A percentile compares a stretch with the other conserved stretches of the same genome.
Conservation (phyloP, 2,797 vertebrate genomes). For the Myoxocephalus aenaeus region DNA sequence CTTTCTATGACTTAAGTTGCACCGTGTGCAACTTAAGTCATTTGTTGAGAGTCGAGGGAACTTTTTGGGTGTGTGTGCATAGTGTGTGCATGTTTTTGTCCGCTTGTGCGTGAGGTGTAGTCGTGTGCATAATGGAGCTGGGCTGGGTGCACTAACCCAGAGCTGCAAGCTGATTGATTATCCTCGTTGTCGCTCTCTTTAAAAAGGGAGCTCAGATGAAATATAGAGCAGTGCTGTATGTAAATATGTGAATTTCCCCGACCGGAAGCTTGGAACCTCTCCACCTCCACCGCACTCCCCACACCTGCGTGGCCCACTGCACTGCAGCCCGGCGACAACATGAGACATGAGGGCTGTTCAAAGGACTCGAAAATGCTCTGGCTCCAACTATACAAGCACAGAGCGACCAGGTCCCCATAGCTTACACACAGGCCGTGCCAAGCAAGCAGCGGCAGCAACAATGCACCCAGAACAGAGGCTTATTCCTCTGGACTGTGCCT, state of each 20-base stretch:
- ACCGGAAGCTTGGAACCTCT: constrained; percentile 49
- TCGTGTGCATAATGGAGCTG: constrained; percentile 28
- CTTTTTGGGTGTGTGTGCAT: constrained; percentile 13
- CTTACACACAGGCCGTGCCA: constrained; percentile 67
- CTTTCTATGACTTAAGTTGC: no score
- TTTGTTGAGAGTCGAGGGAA: constrained; percentile 23
- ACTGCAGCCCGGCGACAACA: constrained; percentile 52
- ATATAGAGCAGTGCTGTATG: constrained; percentile 69
- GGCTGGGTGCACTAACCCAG: constrained; percentile 56
- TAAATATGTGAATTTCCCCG: constrained; percentile 71
- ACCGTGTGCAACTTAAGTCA: constrained; percentile 36
- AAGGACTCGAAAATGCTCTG: constrained; percentile 70
- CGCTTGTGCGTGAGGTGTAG: constrained; percentile 15
- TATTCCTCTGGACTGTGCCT: constrained; percentile 78
- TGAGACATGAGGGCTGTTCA: constrained; percentile 59
- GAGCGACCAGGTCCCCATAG: constrained; percentile 74
- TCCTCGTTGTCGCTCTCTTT: constrained; percentile 66
- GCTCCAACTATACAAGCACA: constrained; percentile 70
- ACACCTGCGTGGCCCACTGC: constrained; percentile 65
- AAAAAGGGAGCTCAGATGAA: constrained; percentile 68
- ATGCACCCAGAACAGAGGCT: constrained; percentile 77
- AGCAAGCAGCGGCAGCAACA: constrained; percentile 70
- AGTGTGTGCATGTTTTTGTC: constrained; percentile 9
- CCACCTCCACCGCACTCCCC: constrained; percentile 22
- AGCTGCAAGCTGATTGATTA: constrained; percentile 79